Evolutionary conservation across 2,113 vertebrate genomes (phyloP), one percentile per base, ranked within the genome.

Genomic region (Tragelaphus strepsiceros): DNA sequence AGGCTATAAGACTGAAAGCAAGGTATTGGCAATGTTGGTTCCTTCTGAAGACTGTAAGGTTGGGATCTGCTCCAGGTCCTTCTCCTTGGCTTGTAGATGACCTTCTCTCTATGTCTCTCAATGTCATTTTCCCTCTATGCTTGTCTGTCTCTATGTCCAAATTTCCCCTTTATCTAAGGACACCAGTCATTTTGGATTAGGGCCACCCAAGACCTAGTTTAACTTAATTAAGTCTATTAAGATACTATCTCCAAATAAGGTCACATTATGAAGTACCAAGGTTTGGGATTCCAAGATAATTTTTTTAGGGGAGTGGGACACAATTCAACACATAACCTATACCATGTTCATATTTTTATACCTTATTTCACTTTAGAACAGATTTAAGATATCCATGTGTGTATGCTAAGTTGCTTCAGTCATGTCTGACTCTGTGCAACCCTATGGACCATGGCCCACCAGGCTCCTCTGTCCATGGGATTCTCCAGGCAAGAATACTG

Each of bases 361-460:
- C 5, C 35, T 93, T 46, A n/a, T 35, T 67, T 97, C 24, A 84
- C 64, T 80, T 85, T 77, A 62, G 32, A 46, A 56, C 93, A 77
- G 30, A 80, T n/a, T 46, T 71, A 43, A 78, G 6, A 78, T 26
- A 78, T 46, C 19, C 10, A 12, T 22, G 3, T 78, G 74, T 16
- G 26, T 24, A 46, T 46, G 7, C 22, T 71, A 71, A 71, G 67
- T 39, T 71, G 67, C 67, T 71, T 71, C n/a, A 39, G 10, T 39
- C 67, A 71, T 71, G n/a, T 71, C n/a, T 71, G 67, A 39, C 10
- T 39, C 67, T 39, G n/a, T 71, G 67, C n/a, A 71, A 12, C 10
- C 9, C n/a, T 22, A 39, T 71, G 67, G n/a, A 71, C n/a, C 2
- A 0, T 39, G 35, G n/a, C n/a, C 5, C 19, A 39, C 67, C 19